phyloP scores from a whole-genome alignment of 2,113 vertebrate genomes.

The Ploceus nigricollis region DNA sequence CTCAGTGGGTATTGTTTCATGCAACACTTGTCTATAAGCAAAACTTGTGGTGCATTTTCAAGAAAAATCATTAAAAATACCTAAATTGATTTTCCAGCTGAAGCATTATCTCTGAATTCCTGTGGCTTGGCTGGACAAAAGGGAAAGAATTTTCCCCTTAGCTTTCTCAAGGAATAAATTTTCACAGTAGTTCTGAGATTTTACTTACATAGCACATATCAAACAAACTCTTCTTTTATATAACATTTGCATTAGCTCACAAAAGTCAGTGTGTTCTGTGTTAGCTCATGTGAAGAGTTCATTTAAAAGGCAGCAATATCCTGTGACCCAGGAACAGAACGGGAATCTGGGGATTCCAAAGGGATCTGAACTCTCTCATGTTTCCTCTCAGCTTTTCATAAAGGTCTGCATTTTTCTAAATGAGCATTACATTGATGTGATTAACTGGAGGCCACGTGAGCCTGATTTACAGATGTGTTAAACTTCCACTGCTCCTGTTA shows the following conservation, averaged over 20 bases:
- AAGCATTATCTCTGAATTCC: slow-evolving; percentile 4
- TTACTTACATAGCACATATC: neutral
- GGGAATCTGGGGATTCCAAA: neutral
- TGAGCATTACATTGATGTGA: neutral
- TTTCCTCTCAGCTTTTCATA: neutral
- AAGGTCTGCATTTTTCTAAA: neutral
- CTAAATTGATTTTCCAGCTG: slow-evolving; percentile 9
- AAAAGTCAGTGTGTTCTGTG: neutral
- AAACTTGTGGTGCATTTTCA: neutral
- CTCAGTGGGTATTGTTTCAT: neutral
- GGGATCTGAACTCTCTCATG: neutral
- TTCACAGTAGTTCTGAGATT: neutral
- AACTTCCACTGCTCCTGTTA: neutral
- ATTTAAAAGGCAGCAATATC: slow-evolving; percentile 19
- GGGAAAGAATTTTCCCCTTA: neutral
- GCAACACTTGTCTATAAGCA: neutral
- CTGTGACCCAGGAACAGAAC: slow-evolving; percentile 2
- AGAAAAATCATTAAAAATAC: neutral
- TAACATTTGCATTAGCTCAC: neutral
- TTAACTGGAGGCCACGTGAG: neutral
- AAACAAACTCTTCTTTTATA: neutral
- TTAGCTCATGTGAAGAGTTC: neutral
- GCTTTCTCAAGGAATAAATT: slow-evolving; percentile 20
- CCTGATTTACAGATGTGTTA: neutral
- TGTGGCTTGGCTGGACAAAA: slow-evolving; percentile 26